A percentile compares a stretch with the other conserved stretches of the same genome.
These are phyloP conservation scores for Myotis vivesi DNA, from an alignment of 2,797 vertebrate genomes.

Conservation along the genomic window DNA sequence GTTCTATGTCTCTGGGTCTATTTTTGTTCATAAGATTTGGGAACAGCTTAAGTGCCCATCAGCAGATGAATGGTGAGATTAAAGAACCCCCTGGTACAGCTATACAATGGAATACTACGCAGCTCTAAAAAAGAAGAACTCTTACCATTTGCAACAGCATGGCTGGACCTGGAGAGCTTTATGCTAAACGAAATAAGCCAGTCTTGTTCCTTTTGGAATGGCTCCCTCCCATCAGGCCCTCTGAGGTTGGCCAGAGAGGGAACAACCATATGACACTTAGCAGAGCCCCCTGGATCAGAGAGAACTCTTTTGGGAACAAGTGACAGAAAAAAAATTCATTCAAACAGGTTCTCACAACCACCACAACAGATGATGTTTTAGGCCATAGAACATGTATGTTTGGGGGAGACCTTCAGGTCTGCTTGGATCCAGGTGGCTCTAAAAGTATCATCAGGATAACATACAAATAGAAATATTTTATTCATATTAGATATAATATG, in stretches of 20 bases:
- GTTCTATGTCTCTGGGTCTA: too few species aligned
- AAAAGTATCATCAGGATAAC: background rate
- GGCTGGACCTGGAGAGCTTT: too few species aligned
- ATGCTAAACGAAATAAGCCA: too few species aligned
- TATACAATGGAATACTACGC: too few species aligned
- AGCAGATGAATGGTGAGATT: too few species aligned
- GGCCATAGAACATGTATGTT: background rate
- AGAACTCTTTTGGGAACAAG: background rate
- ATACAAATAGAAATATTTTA: background rate
- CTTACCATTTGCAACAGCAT: too few species aligned
- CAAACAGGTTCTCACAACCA: background rate
- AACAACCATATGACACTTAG: background rate
- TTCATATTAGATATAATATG: background rate
- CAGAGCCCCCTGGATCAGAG: background rate
- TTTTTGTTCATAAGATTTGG: too few species aligned
- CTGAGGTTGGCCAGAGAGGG: background rate
- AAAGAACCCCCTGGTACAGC: too few species aligned
- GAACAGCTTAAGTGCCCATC: too few species aligned
- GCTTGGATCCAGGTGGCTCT: background rate
- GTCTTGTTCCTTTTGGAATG: background rate
- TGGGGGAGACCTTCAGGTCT: background rate
- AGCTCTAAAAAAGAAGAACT: too few species aligned
- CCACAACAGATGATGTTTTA: background rate
- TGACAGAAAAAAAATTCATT: background rate
- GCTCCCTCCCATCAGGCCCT: background rate